phyloP scores from a whole-genome alignment of 2,888 invertebrate genomes.

The Seira ritae region DNA sequence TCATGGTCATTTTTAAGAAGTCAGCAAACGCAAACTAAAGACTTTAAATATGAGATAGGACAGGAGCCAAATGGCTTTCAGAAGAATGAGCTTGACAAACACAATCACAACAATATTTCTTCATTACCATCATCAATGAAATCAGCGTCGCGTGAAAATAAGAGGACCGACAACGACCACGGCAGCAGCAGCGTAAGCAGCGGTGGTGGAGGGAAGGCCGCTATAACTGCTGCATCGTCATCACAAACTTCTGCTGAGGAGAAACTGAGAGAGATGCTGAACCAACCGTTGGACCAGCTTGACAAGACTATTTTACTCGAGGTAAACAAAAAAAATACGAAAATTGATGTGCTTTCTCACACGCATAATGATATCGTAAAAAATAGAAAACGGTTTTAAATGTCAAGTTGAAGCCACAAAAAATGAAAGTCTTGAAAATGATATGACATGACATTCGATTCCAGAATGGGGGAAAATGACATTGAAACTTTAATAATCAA shows the following conservation, averaged over 20 bases:
- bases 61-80: neutral
- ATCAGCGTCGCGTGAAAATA: neutral
- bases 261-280: conserved; percentile 18
- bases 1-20: conserved; percentile 3
- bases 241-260: conserved; percentile 18
- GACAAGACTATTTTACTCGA: conserved; percentile 31
- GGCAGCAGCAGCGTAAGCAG: too few relatives aligned
- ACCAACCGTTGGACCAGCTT: conserved; percentile 33
- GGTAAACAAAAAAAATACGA: conserved; percentile 27
- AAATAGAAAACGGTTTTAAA: neutral
- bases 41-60: neutral
- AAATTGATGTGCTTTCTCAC: neutral
- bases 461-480: too few relatives aligned
- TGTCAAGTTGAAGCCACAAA: too few relatives aligned
- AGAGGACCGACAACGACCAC: neutral
- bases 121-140: neutral
- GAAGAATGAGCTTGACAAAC: neutral
- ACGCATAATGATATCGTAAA: too few relatives aligned
- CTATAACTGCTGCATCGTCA: neutral
- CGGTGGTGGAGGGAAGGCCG: neutral
- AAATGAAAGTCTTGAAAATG: too few relatives aligned
- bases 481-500: too few relatives aligned
- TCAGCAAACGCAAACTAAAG: neutral
- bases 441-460: too few relatives aligned
- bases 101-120: neutral